These are phyloP conservation scores for Ramphastos sulfuratus DNA, from an alignment of 2,113 vertebrate species.

Conservation along the genomic window DNA sequence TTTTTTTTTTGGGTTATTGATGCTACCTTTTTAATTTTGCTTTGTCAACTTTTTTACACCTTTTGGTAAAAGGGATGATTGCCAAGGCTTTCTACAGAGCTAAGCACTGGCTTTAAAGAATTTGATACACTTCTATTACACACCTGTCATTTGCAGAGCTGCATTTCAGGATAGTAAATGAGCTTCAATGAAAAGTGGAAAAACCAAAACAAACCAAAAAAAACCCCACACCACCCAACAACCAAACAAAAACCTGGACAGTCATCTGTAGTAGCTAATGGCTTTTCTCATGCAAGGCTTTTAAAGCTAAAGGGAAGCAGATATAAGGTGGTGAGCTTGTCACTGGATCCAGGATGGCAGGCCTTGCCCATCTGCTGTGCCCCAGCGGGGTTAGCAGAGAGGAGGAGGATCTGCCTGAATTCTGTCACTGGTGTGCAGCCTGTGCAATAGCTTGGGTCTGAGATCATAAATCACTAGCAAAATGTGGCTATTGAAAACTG, in stretches of 20 bases:
- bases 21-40: constrained; percentile 65
- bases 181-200: neutral
- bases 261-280: neutral
- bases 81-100: constrained; percentile 56
- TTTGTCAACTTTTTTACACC: constrained; percentile 56
- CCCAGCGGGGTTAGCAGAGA: neutral
- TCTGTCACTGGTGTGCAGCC: neutral
- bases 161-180: neutral
- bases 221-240: too few species aligned
- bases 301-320: constrained; percentile 7
- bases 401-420: neutral
- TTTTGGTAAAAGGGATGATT: constrained; percentile 63
- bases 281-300: neutral
- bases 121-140: neutral
- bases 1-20: constrained; percentile 63
- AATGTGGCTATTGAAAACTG: neutral
- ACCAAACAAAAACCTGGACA: neutral
- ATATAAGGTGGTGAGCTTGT: neutral
- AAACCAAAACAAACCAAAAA: neutral
- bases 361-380: neutral
- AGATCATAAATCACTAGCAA: neutral
- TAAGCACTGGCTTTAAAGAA: neutral
- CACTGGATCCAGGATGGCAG: neutral
- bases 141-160: constrained; percentile 26
- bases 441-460: neutral